Conservation (phyloP, 2,113 vertebrate species). For the Pycnonotus jocosus region DNA sequence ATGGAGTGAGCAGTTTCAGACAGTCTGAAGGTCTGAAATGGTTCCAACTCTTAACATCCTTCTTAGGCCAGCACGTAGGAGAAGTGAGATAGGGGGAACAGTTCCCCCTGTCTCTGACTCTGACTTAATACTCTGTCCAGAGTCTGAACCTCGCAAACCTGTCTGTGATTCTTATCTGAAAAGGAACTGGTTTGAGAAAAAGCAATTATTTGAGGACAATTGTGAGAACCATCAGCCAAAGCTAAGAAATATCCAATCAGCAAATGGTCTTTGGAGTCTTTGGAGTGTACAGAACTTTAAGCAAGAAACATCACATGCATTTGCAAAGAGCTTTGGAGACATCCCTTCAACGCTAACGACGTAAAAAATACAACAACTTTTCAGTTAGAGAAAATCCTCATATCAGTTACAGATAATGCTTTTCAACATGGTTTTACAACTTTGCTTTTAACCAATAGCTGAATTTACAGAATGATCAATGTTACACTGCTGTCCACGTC, state of each 20-base stretch:
- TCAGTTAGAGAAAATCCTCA: neutral
- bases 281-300: neutral
- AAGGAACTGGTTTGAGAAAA: neutral
- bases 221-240: neutral
- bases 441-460: constrained; percentile 47
- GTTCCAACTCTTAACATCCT: neutral
- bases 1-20: constrained; percentile 29
- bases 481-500: constrained; percentile 64
- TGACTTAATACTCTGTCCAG: neutral
- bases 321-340: neutral
- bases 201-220: neutral
- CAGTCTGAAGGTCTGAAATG: neutral
- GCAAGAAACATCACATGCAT: neutral
- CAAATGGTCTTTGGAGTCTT: neutral
- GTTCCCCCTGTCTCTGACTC: neutral
- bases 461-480: constrained; percentile 58
- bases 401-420: neutral
- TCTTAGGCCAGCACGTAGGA: neutral
- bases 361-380: neutral
- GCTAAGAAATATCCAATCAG: neutral
- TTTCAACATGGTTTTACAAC: neutral
- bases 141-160: neutral
- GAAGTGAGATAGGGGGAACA: neutral
- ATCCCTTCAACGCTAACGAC: neutral
- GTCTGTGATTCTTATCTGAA: neutral